These are phyloP conservation scores for Pseudomyrmex sp. DNA, from an alignment of 1,140 invertebrate species.

Conservation along the genomic window DNA sequence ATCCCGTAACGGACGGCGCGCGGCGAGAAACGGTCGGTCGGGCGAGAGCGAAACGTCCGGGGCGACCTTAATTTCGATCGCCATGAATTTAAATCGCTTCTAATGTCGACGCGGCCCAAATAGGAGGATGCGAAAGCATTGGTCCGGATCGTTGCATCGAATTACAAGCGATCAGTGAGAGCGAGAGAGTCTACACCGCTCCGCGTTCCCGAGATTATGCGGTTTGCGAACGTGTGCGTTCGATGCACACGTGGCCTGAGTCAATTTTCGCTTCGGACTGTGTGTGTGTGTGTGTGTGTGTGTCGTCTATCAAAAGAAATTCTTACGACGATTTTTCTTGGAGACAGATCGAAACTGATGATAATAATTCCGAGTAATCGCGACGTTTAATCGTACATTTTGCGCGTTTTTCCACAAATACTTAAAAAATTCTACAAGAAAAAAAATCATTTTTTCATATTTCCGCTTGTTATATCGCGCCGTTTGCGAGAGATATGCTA, in stretches of 20 bases:
- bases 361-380: not conserved
- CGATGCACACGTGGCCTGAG: not conserved
- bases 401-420: not conserved
- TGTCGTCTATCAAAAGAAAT: not conserved
- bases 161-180: conserved; percentile 29
- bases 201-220: not conserved
- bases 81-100: conserved; percentile 61
- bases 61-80: conserved; percentile 59
- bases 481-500: not conserved
- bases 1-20: conserved; percentile 20
- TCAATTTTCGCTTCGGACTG: conserved; percentile 15
- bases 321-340: too few species aligned
- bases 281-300: not conserved
- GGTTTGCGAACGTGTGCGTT: not conserved
- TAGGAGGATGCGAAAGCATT: conserved; percentile 54
- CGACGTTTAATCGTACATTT: not conserved
- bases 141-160: conserved; percentile 45
- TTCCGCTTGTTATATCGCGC: not conserved
- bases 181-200: not conserved
- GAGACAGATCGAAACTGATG: too few species aligned
- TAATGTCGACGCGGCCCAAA: conserved; percentile 50
- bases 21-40: conserved; percentile 20
- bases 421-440: not conserved
- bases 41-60: conserved; percentile 46
- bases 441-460: not conserved